Evolutionary conservation across 1,140 invertebrate genomes (phyloP), one percentile per base, ranked within the genome.

Genomic region (Zaprionus camerounensis): DNA sequence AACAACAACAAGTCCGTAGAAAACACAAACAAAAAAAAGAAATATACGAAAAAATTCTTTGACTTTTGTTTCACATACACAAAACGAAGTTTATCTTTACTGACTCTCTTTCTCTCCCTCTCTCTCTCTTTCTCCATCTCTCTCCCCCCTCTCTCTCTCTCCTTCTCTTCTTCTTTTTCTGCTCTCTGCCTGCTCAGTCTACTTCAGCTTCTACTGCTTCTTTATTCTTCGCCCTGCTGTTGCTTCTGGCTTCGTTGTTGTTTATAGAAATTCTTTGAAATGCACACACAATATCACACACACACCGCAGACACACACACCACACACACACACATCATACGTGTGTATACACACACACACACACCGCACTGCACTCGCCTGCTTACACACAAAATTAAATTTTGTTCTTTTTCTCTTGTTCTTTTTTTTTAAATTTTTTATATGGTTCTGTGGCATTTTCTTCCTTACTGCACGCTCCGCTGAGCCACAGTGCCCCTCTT

Each of bases 261-360:
- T 88, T 87, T 88, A 87, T 87, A 82, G 80, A 88, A 87, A 88
- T 87, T 87, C 83, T 87, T 87, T 87, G 83, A 87, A 87, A 87
- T 88, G 83, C 84, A 81, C 67, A 88, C 84, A 82, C 58, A 70
- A 70, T 69, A 46, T 46, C 41, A 46, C 41, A 46, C n/a, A 46
- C 41, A 46, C 71, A 34, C 31, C 31, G 31, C 31, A 34, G 31
- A 31, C 31, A 34, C 9, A 34, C 31, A 44, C 44, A 59, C 9
- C 31, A 3, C 31, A 44, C 31, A 34, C 31, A 31, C 31, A 34
- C 9, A 31, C 9, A 11, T 2, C 7, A 1, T 28, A n/a, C n/a
- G n/a, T n/a, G n/a, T n/a, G n/a, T n/a, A 31, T 9, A 31, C 31
- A 31, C 28, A 34, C 24, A 26, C 24, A 26, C 9, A 34, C 31